Percentiles rank a stretch among this genome's conserved stretches.
Evolutionary conservation across 2,797 vertebrate species (phyloP).

Genomic region (Malacoctenus gilli): DNA sequence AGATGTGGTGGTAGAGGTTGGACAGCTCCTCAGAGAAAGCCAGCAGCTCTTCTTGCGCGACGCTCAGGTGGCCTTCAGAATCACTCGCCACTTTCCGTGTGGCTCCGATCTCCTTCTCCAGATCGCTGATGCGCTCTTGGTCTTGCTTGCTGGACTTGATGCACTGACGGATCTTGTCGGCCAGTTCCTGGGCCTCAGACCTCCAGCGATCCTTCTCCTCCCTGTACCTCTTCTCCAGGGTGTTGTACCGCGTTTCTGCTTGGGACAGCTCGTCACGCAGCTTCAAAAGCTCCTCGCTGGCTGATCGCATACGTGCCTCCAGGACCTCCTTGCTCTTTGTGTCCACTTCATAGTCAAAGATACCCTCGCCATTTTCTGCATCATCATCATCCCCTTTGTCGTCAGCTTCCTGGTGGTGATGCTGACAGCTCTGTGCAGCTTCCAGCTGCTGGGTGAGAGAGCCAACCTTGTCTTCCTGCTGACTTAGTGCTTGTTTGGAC

Average conservation of each 20-base stretch:
- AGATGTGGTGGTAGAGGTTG: slow-evolving; percentile 88
- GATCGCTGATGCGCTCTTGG: slow-evolving; percentile 81
- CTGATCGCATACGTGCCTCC: slow-evolving; percentile 77
- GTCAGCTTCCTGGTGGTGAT: slow-evolving; percentile 42
- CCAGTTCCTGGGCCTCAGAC: slow-evolving; percentile 80
- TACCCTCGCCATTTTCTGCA: slow-evolving; percentile 39
- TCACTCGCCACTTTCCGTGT: slow-evolving; percentile 82
- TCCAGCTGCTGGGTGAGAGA: slow-evolving; percentile 80
- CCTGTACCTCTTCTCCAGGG: slow-evolving; percentile 78
- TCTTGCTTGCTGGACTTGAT: slow-evolving; percentile 83
- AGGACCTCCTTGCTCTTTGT: slow-evolving; percentile 79
- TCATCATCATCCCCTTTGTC: slow-evolving; percentile 51
- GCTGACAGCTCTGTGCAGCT: slow-evolving; percentile 59
- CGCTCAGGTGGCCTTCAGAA: slow-evolving; percentile 82
- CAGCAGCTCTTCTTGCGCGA: slow-evolving; percentile 87
- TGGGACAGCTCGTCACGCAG: slow-evolving; percentile 81
- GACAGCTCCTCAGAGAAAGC: slow-evolving; percentile 88
- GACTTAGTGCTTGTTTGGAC: slow-evolving; percentile 80
- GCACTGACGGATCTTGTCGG: slow-evolving; percentile 84
- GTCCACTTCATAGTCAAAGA: slow-evolving; percentile 80
- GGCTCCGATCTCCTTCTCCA: slow-evolving; percentile 85
- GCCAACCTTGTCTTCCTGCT: slow-evolving; percentile 81
- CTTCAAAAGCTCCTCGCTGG: slow-evolving; percentile 78
- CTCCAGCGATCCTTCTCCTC: slow-evolving; percentile 84
- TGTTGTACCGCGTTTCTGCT: slow-evolving; percentile 73